phyloP scores from a whole-genome alignment of 37 sponge, comb jelly and placozoan genomes.

The Chondrilla cf. caribensis region DNA sequence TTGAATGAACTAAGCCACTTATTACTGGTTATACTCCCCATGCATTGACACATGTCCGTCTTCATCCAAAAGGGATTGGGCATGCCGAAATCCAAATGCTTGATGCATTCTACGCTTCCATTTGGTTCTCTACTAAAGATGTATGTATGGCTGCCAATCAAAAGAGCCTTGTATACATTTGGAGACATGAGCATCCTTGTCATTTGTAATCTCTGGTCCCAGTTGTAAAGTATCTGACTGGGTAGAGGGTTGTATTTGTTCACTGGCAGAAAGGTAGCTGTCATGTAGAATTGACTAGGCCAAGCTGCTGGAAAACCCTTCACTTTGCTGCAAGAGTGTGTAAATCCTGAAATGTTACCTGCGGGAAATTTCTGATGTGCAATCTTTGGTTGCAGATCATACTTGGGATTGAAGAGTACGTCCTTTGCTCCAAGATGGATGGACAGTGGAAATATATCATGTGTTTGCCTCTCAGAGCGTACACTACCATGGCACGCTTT shows the following conservation, averaged over 20 bases:
- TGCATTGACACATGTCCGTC: slow-evolving; percentile 26
- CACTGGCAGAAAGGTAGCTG: slow-evolving; percentile 33
- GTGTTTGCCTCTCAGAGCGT: too few species aligned
- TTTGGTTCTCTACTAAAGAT: not conserved
- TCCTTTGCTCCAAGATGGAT: too few species aligned
- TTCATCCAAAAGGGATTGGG: slow-evolving; percentile 29
- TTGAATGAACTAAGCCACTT: slow-evolving; percentile 11
- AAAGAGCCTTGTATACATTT: slow-evolving; percentile 2
- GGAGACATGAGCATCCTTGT: slow-evolving; percentile 8
- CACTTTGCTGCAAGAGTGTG: not conserved
- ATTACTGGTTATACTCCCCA: slow-evolving; percentile 23
- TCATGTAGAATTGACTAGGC: slow-evolving; percentile 27
- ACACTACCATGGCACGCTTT: not conserved
- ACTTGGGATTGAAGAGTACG: too few species aligned
- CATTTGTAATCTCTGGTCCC: not conserved
- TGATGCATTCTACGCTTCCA: not conserved
- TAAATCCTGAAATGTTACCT: slow-evolving; percentile 1
- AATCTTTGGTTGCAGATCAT: too few species aligned
- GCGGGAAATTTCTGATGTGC: not conserved
- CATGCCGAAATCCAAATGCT: slow-evolving; percentile 10
- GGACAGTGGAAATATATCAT: too few species aligned
- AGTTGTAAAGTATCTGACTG: slow-evolving; percentile 28
- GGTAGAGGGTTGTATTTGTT: slow-evolving; percentile 18
- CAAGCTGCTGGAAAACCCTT: not conserved
- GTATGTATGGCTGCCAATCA: slow-evolving; percentile 11